Percentiles rank a stretch among this genome's conserved stretches.
These are phyloP conservation scores for Nipponacmea schrenckii DNA, from an alignment of 2,888 invertebrate species.

Conservation along the genomic window DNA sequence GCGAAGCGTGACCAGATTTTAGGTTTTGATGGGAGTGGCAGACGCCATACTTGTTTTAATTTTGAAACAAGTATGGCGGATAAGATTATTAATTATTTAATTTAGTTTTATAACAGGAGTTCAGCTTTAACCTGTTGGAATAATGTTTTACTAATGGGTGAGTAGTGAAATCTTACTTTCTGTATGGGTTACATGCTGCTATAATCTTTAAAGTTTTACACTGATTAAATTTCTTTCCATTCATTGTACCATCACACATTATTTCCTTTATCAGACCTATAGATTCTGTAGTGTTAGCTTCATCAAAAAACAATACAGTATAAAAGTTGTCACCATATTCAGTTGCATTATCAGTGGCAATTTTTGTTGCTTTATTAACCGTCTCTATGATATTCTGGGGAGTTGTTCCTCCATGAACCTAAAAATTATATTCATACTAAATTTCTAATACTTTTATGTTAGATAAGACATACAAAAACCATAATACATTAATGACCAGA, in stretches of 20 bases:
- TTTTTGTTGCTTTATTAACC: slow-evolving; percentile 46
- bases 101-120: too few relatives aligned
- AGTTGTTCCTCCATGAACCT: slow-evolving; percentile 63
- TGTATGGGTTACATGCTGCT: slow-evolving; percentile 65
- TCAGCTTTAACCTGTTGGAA: too few relatives aligned
- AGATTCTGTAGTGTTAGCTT: slow-evolving; percentile 64
- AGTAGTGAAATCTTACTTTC: slow-evolving; percentile 45
- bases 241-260: slow-evolving; percentile 60
- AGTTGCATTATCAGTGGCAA: slow-evolving; percentile 45
- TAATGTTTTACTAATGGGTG: too few relatives aligned
- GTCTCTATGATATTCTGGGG: slow-evolving; percentile 52
- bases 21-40: too few relatives aligned
- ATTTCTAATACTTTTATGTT: background rate
- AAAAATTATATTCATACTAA: background rate
- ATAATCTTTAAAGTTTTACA: slow-evolving; percentile 56
- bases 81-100: too few relatives aligned
- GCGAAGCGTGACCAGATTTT: too few relatives aligned
- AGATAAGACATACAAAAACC: background rate
- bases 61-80: too few relatives aligned
- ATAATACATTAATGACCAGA: background rate
- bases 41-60: too few relatives aligned
- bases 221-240: slow-evolving; percentile 46
- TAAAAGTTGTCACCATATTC: slow-evolving; percentile 39
- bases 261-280: slow-evolving; percentile 64
- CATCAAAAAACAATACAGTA: slow-evolving; percentile 64